phyloP scores from a whole-genome alignment of 2,888 invertebrate genomes.

The Dromius quadrimaculatus region DNA sequence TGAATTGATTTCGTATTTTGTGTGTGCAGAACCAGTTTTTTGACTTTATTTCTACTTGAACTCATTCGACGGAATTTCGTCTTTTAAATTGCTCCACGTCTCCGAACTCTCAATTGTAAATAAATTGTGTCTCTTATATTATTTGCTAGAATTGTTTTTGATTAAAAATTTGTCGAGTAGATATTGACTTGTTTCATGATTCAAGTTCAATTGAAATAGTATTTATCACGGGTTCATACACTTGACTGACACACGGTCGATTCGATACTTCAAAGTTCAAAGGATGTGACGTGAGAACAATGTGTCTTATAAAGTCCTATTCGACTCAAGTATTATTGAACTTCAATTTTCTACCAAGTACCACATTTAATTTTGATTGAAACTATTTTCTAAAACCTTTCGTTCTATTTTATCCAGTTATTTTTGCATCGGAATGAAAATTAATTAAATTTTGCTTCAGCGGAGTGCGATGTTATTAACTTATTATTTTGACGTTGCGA shows the following conservation, averaged over 20 bases:
- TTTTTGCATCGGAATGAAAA: neutral
- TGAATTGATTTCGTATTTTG: too few relatives aligned
- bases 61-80: too few relatives aligned
- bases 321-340: neutral
- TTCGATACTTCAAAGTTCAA: conserved; percentile 28
- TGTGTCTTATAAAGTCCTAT: neutral
- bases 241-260: conserved; percentile 26
- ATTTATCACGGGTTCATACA: conserved; percentile 12
- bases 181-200: conserved; percentile 7
- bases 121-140: too few relatives aligned
- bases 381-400: neutral
- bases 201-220: conserved; percentile 17
- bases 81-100: too few relatives aligned
- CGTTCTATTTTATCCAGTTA: neutral
- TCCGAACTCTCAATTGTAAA: too few relatives aligned
- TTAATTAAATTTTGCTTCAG: neutral
- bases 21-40: too few relatives aligned
- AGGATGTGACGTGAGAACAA: conserved; percentile 11
- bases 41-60: too few relatives aligned
- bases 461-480: neutral
- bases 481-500: neutral
- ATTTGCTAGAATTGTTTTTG: too few relatives aligned
- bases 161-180: conserved; percentile 11
- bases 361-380: conserved; percentile 13
- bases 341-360: conserved; percentile 3